A percentile compares a stretch with the other conserved stretches of the same genome.
Evolutionary conservation across 1,140 invertebrate species (phyloP).

Genomic region (Teleopsis dalmanni): DNA sequence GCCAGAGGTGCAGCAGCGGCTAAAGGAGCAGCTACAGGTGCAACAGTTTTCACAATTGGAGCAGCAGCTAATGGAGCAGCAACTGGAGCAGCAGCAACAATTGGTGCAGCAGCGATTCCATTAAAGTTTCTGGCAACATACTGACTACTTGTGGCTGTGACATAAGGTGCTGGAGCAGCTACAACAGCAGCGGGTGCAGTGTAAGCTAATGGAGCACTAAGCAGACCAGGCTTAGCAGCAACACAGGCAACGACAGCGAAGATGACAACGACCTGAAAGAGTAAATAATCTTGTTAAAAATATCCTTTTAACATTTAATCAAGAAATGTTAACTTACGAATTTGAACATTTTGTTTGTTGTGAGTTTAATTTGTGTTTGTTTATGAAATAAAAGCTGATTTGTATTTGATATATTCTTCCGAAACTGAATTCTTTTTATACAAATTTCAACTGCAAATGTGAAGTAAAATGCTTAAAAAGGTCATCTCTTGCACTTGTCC

Average conservation of each 20-base stretch:
- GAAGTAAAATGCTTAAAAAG: too few relatives aligned
- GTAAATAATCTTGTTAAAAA: neutral
- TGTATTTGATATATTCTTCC: too few relatives aligned
- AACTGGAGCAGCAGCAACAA: slow-evolving; percentile 18
- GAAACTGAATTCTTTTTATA: too few relatives aligned
- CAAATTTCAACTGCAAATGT: too few relatives aligned
- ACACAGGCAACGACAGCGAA: slow-evolving; percentile 9
- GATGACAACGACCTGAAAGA: slow-evolving; percentile 6
- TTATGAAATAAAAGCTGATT: too few relatives aligned
- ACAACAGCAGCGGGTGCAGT: slow-evolving; percentile 21
- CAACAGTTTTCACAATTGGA: slow-evolving; percentile 1
- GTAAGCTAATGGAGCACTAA: slow-evolving; percentile 22
- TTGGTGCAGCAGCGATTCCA: slow-evolving; percentile 25
- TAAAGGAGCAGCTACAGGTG: neutral
- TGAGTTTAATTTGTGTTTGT: too few relatives aligned
- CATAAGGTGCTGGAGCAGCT: slow-evolving; percentile 30
- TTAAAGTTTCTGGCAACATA: slow-evolving; percentile 45
- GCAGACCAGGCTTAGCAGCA: slow-evolving; percentile 8
- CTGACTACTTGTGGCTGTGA: slow-evolving; percentile 47
- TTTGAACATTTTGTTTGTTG: slow-evolving; percentile 8
- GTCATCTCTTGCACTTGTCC: too few relatives aligned
- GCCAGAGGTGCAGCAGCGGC: slow-evolving; percentile 4
- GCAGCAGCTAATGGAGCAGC: neutral
- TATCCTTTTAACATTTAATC: neutral
- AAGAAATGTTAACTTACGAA: neutral